Percentiles rank a stretch among this genome's conserved stretches.
These are phyloP conservation scores for Pseudomugil gertrudae DNA, from an alignment of 2,797 vertebrate species.

Conservation along the genomic window DNA sequence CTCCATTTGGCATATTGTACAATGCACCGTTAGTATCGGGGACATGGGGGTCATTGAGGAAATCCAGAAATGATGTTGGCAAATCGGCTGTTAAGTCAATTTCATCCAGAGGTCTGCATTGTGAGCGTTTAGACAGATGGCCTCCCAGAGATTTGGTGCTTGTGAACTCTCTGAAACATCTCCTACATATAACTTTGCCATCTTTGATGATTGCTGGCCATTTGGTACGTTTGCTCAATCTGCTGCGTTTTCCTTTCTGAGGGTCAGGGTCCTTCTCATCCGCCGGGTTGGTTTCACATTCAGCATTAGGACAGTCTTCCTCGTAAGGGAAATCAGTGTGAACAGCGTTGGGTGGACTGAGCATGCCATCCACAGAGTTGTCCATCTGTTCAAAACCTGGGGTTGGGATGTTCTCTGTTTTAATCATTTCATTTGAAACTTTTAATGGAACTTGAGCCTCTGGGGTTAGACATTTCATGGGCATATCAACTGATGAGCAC, in stretches of 20 bases:
- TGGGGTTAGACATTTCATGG: constrained; percentile 67
- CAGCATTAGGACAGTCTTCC: constrained; percentile 68
- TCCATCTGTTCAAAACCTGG: constrained; percentile 75
- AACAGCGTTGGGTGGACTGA: constrained; percentile 65
- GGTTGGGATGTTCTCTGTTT: constrained; percentile 68
- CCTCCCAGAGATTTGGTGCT: constrained; percentile 98
- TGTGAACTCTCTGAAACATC: constrained; percentile 97
- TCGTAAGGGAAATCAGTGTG: constrained; percentile 72
- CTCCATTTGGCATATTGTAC: constrained; percentile 74
- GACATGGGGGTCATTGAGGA: constrained; percentile 93
- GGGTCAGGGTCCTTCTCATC: constrained; percentile 74
- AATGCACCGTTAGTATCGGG: constrained; percentile 78
- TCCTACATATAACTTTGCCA: constrained; percentile 97
- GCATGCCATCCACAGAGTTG: constrained; percentile 69
- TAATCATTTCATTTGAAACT: constrained; percentile 52
- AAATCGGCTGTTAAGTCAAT: constrained; percentile 91
- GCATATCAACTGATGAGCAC: constrained; percentile 62
- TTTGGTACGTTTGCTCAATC: constrained; percentile 93
- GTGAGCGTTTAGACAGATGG: constrained; percentile 95
- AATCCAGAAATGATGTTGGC: constrained; percentile 92
- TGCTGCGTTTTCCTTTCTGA: constrained; percentile 81
- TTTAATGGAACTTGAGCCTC: constrained; percentile 60
- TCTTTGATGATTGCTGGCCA: constrained; percentile 98
- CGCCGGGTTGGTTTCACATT: constrained; percentile 60
- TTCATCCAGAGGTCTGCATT: constrained; percentile 94